Base-by-base conservation (phyloP, 2,113 vertebrate species). In the Salvelinus alpinus region DNA sequence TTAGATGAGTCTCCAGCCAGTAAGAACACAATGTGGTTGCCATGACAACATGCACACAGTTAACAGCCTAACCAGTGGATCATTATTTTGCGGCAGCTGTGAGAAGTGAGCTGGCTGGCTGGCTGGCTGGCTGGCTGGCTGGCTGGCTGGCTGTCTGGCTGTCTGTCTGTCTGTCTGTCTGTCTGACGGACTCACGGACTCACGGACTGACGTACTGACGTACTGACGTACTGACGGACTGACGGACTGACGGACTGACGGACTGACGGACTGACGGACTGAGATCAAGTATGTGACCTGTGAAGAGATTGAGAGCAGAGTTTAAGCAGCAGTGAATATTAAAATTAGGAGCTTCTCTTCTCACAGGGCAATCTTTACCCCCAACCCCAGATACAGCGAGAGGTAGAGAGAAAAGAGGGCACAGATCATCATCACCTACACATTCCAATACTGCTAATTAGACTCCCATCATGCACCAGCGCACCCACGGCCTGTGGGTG, bases 31-130 rank as follows among this genome's bases (percentile, higher is more conserved):
- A 84, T 84, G 82, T 84, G 84, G 91, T 90, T 89, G 78, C 84
- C 84, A 90, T 90, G 88, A 80, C 89, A 85, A 91, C 89, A 82
- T 66, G 81, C 72, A 38, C 38, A 44, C 38, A 2, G 65, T 77
- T 77, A 87, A 84, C 78, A 85, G 81, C 77, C 85, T 79, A 85
- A 12, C 38, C 38, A 11, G 71, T 44, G 38, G 9, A 75, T 82
- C 81, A 74, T 85, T 77, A 81, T 81, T 76, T 82, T 87, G 51
- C 16, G 51, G 16, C 16, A 54, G 51, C 51, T 16, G 16, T 64
- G 69, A 80, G 72, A 72, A 75, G 76, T 72, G 73, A 64, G 59
- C 4, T 31, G 31, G 7, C 5, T 5, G 31, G 5, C 31, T 5
- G 31, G 4, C 29, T 29, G 29, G 4, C 29, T 29, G 29, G 4